Evolutionary conservation across 1,140 invertebrate species (phyloP).

Genomic region (Bradysia coprophila): DNA sequence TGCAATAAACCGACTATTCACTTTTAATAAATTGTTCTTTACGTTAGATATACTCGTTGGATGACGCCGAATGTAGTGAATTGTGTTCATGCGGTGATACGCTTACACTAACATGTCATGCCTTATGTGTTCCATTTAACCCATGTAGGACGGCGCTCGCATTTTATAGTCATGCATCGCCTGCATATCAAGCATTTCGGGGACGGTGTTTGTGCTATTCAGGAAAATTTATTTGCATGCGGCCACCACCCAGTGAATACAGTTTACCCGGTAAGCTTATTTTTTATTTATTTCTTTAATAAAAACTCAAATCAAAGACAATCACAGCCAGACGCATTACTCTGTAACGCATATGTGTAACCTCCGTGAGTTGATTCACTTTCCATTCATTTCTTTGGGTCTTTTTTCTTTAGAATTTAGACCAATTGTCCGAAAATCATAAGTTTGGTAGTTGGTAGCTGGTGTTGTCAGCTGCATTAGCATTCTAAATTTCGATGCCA

Average conservation of each 20-base stretch:
- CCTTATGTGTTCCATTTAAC: constrained; percentile 63
- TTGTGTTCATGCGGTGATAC: constrained; percentile 59
- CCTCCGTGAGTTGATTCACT: too few species aligned
- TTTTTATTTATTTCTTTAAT: constrained; percentile 13
- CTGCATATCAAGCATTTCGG: constrained; percentile 70
- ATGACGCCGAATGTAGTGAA: constrained; percentile 67
- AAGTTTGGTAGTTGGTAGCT: too few species aligned
- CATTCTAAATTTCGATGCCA: too few species aligned
- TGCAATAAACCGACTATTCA: background rate
- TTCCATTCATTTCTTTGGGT: too few species aligned
- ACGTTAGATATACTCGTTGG: constrained; percentile 60
- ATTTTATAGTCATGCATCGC: constrained; percentile 74
- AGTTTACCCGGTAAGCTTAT: constrained; percentile 17
- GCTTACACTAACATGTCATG: constrained; percentile 59
- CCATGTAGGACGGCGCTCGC: constrained; percentile 71
- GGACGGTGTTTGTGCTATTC: constrained; percentile 80
- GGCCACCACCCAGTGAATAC: constrained; percentile 55
- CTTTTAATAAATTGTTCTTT: background rate
- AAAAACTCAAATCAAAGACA: constrained; percentile 13
- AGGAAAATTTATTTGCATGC: constrained; percentile 77
- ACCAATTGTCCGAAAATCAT: too few species aligned
- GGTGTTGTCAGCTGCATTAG: too few species aligned
- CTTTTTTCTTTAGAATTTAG: too few species aligned
- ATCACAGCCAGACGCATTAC: too few species aligned
- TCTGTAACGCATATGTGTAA: too few species aligned